phyloP scores from a whole-genome alignment of 1,140 invertebrate genomes.

The Sitophilus oryzae region DNA sequence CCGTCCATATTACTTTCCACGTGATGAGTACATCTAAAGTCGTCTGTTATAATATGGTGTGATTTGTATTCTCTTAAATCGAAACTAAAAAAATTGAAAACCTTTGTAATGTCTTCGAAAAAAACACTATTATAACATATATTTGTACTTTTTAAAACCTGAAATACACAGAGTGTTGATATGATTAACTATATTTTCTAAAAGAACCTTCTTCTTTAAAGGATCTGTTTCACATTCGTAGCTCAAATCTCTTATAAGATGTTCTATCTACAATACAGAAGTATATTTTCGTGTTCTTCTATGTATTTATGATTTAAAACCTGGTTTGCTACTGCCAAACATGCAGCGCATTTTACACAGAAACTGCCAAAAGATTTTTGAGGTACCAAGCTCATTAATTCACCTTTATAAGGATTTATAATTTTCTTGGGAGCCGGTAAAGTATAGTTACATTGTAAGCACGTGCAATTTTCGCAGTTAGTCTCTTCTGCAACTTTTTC shows the following conservation, averaged over 20 bases:
- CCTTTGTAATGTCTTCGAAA: not conserved
- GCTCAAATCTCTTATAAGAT: slow-evolving; percentile 13
- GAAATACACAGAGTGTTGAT: slow-evolving; percentile 18
- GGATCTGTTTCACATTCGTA: slow-evolving; percentile 17
- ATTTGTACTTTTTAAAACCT: slow-evolving; percentile 30
- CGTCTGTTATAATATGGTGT: slow-evolving; percentile 22
- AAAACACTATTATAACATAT: not conserved
- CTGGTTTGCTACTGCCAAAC: slow-evolving; percentile 29
- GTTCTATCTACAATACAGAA: slow-evolving; percentile 21
- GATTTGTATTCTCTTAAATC: slow-evolving; percentile 24
- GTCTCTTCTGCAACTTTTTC: no score
- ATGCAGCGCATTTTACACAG: slow-evolving; percentile 31
- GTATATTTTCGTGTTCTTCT: not conserved
- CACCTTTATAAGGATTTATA: slow-evolving; percentile 31
- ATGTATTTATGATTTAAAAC: slow-evolving; percentile 8
- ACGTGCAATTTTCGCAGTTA: slow-evolving; percentile 3
- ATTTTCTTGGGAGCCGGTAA: slow-evolving; percentile 27
- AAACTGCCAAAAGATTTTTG: slow-evolving; percentile 30
- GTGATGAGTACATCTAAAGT: slow-evolving; percentile 25
- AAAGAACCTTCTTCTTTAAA: slow-evolving; percentile 11
- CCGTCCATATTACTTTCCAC: slow-evolving; percentile 24
- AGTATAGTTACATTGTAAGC: slow-evolving; percentile 17
- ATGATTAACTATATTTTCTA: slow-evolving; percentile 4
- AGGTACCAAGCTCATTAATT: slow-evolving; percentile 23
- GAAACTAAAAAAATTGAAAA: slow-evolving; percentile 19